Percentiles rank a stretch among this genome's conserved stretches.
These are phyloP conservation scores for Anguilla pacifica DNA, from an alignment of 2,797 vertebrate genomes.

Conservation along the genomic window DNA sequence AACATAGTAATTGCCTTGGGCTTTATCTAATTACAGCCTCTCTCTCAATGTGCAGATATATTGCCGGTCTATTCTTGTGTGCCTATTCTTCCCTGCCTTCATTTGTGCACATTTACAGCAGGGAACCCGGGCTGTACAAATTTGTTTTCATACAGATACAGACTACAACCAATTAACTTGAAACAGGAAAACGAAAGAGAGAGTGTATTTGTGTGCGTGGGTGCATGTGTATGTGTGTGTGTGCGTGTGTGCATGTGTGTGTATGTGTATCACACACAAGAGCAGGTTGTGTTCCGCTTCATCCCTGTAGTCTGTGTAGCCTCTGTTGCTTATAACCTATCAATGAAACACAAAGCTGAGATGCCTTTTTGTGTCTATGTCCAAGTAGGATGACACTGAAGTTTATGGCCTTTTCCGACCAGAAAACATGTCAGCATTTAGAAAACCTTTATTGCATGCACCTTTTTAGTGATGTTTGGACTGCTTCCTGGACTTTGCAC, in stretches of 20 bases:
- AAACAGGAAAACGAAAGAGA: background rate
- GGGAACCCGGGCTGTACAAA: background rate
- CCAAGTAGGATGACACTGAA: background rate
- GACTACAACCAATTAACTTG: background rate
- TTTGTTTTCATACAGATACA: background rate
- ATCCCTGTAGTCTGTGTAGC: background rate
- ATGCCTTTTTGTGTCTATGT: no score
- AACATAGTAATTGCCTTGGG: constrained; percentile 7
- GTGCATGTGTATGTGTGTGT: constrained; percentile 10
- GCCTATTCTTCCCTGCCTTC: background rate
- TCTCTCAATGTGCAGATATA: background rate
- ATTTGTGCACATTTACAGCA: background rate
- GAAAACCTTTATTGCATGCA: background rate
- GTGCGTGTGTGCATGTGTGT: background rate
- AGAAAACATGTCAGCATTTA: background rate
- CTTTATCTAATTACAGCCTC: constrained; percentile 10
- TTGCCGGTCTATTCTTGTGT: background rate
- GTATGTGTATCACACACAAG: background rate
- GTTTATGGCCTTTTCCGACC: background rate
- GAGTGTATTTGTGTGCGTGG: background rate
- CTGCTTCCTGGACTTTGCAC: background rate
- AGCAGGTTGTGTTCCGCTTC: background rate
- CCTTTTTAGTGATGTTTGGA: background rate
- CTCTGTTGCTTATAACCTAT: background rate
- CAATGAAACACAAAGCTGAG: background rate